Evolutionary conservation across 2,888 invertebrate genomes (phyloP).

Genomic region (Drosophila mulleri): DNA sequence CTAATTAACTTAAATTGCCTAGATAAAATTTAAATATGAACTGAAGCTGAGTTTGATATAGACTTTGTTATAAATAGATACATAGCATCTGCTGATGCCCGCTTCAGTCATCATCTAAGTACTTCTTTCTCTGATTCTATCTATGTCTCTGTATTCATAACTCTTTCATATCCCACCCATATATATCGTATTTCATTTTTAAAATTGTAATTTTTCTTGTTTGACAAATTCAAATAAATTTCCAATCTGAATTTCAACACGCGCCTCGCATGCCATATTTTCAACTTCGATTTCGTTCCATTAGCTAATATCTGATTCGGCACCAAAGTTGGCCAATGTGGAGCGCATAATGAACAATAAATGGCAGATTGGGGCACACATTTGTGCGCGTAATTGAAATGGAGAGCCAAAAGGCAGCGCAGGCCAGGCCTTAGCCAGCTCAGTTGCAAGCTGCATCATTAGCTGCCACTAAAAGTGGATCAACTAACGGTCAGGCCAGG

Average conservation of each 20-base stretch:
- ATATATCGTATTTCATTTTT: neutral
- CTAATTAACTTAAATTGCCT: neutral
- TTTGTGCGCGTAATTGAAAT: slow-evolving; percentile 72
- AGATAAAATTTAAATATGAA: neutral
- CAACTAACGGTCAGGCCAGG: slow-evolving; percentile 64
- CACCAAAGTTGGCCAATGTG: slow-evolving; percentile 40
- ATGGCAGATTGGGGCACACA: slow-evolving; percentile 60
- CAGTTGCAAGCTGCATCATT: slow-evolving; percentile 55
- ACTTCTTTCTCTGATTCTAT: too few relatives aligned
- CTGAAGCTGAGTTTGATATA: neutral
- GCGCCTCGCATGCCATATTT: slow-evolving; percentile 1
- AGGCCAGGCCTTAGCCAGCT: slow-evolving; percentile 3
- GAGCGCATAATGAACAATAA: slow-evolving; percentile 69
- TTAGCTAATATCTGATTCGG: slow-evolving; percentile 22
- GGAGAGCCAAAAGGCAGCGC: slow-evolving; percentile 30
- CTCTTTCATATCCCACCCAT: too few relatives aligned
- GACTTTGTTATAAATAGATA: neutral
- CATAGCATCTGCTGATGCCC: too few relatives aligned
- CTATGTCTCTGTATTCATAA: neutral
- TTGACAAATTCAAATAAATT: slow-evolving; percentile 2
- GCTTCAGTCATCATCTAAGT: too few relatives aligned
- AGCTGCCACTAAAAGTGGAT: slow-evolving; percentile 68
- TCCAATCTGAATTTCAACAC: neutral
- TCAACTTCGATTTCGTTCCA: neutral
- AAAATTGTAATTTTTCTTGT: neutral